A percentile compares a stretch with the other conserved stretches of the same genome.
These are phyloP conservation scores for Petrolisthes cinctipes DNA, from an alignment of 2,888 invertebrate species.

Conservation along the genomic window DNA sequence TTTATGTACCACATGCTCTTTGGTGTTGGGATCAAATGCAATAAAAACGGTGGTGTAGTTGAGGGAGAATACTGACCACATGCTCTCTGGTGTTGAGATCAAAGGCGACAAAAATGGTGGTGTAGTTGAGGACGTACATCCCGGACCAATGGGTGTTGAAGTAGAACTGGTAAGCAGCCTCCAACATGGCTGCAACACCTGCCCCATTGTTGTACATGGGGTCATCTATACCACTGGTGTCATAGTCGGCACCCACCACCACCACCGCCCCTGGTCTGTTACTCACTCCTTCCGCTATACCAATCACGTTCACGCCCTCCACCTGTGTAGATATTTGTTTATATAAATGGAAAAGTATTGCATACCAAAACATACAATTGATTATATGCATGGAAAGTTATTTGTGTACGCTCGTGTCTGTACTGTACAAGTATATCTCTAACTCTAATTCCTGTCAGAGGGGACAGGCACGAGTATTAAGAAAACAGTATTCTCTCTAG, in stretches of 20 bases:
- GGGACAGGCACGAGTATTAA: no score
- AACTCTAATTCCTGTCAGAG: no score
- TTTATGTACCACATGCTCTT: constrained; percentile 22
- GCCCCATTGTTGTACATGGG: constrained; percentile 47
- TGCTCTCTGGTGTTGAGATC: constrained; percentile 59
- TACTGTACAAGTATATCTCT: no score
- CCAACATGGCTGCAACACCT: constrained; percentile 50
- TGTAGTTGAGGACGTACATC: constrained; percentile 28
- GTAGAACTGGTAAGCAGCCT: constrained; percentile 35
- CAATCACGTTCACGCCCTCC: constrained; percentile 51
- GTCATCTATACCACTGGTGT: constrained; percentile 26
- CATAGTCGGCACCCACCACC: constrained; percentile 57
- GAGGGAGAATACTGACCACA: constrained; percentile 21
- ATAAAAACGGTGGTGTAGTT: constrained; percentile 58
- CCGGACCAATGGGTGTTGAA: constrained; percentile 32
- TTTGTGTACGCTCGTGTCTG: no score
- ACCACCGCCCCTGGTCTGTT: constrained; percentile 31
- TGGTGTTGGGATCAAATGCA: constrained; percentile 58
- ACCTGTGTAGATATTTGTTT: constrained; percentile 20
- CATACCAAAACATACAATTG: no score
- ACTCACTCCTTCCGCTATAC: constrained; percentile 24
- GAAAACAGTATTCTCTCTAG: no score
- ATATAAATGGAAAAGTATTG: no score
- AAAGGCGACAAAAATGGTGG: constrained; percentile 56
- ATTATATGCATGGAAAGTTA: no score